phyloP scores from a whole-genome alignment of 2,797 vertebrate species.

The Acanthiza pusilla region DNA sequence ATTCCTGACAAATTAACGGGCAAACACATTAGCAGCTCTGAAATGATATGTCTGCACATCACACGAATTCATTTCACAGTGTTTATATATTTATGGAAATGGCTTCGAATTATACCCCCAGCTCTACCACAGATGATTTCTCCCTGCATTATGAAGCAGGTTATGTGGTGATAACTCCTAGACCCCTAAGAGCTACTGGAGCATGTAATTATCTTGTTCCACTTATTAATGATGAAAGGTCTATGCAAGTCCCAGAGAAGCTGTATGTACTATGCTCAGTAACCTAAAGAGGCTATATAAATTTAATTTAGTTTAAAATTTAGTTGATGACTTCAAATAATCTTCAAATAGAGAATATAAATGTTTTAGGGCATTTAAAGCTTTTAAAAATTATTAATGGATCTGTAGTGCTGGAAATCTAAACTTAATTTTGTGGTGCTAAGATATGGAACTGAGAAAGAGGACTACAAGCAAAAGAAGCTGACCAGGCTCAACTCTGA shows the following conservation, averaged over 20 bases:
- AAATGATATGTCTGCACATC: neutral
- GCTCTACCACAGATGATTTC: conserved; percentile 25
- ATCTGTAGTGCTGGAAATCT: neutral
- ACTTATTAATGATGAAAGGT: conserved; percentile 59
- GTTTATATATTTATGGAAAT: conserved; percentile 60
- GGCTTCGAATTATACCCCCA: neutral
- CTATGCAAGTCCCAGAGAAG: conserved; percentile 25
- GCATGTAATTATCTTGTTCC: conserved; percentile 59
- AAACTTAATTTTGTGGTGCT: neutral
- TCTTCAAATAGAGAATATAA: neutral
- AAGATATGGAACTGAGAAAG: neutral
- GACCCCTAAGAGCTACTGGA: conserved; percentile 41
- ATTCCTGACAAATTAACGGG: conserved; percentile 39
- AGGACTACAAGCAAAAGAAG: neutral
- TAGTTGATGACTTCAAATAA: neutral
- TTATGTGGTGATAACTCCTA: conserved; percentile 49
- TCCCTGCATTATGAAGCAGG: conserved; percentile 32
- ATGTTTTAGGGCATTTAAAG: neutral
- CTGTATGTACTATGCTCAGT: neutral
- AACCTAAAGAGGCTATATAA: conserved; percentile 23
- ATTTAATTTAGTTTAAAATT: conserved; percentile 33
- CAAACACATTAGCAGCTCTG: conserved; percentile 20
- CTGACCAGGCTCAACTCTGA: neutral
- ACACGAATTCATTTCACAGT: conserved; percentile 30
- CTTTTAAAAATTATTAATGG: neutral